Evolutionary conservation across 30 jellyfish, hydroid and myxozoan genomes (phyloP), one percentile per base, ranked within the genome.

Genomic region (Aurelia aurita): DNA sequence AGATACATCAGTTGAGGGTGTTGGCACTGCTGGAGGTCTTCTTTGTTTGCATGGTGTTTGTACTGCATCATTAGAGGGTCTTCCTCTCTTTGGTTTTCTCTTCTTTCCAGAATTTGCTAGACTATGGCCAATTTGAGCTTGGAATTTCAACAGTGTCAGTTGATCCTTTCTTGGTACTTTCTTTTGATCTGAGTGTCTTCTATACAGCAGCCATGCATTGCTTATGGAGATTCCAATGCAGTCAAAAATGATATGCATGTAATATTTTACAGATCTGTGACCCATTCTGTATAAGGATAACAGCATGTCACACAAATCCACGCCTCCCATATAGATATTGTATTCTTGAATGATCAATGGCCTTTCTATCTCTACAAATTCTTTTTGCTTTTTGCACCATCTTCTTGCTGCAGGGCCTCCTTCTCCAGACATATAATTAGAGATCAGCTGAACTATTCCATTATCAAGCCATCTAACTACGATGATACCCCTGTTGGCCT

Each of bases 261-360:
- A 79, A 18, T 63, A 79, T 28, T 63, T 79, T 4, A 27, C 46
- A 5, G 88, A 29, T 34, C 71, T 39, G 31, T 32, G 69, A 13
- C 85, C 9, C 9, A 79, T 58, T 25, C 89, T 31, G 70, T 23
- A 79, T 18, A 49, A 44, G 31, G 84, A 16, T 23, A 79, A 28
- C 22, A 79, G 90, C 88, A 79, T 79, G 69, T 79, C 90, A 59
- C 88, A 80, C n/a, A n/a, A n/a, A n/a, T n/a, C n/a, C n/a, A n/a
- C n/a, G n/a, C n/a, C n/a, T n/a, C n/a, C n/a, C n/a, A 79, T 54
- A 23, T 62, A 3, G 15, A 34, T 20, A 43, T 79, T 54, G 67
- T 79, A 79, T 3, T 9, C 43, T 22, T 79, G 29, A 31, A 79
- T 14, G 20, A 79, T 67, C 4, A 28, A 67, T 23, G 90, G 69